These are phyloP conservation scores for Nemoura dubitans DNA, from an alignment of 2,888 invertebrate species.

Conservation along the genomic window DNA sequence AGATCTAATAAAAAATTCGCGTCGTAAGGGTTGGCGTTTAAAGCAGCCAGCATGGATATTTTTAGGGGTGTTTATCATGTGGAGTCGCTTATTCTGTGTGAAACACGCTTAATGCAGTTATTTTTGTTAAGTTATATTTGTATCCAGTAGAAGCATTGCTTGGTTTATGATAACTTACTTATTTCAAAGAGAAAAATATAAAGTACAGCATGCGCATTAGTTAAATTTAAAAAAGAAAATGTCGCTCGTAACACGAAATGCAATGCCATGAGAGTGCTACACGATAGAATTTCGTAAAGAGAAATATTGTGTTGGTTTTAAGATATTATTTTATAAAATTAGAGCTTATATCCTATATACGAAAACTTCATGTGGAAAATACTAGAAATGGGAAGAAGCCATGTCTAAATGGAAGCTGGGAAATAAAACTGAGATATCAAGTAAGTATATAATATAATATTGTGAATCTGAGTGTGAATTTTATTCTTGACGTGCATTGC, in stretches of 20 bases:
- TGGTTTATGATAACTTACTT: no score
- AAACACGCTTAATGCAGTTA: not conserved
- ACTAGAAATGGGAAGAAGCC: not conserved
- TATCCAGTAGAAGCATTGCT: no score
- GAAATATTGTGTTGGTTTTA: not conserved
- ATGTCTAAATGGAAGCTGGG: not conserved
- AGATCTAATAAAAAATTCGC: not conserved
- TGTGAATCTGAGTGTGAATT: not conserved
- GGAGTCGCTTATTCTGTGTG: not conserved
- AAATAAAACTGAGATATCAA: conserved; percentile 16
- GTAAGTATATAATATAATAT: no score
- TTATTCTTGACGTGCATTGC: conserved; percentile 10
- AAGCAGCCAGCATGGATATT: not conserved
- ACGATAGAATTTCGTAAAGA: no score
- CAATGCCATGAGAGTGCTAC: no score
- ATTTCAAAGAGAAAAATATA: no score
- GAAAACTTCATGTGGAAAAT: conserved; percentile 22
- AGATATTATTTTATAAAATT: not conserved
- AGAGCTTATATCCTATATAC: not conserved
- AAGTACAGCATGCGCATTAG: no score
- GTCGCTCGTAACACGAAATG: no score
- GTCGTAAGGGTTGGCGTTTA: not conserved
- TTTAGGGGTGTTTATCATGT: not conserved
- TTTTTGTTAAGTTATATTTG: not conserved
- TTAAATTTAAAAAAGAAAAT: no score